phyloP scores from a whole-genome alignment of 2,888 invertebrate species.

The Atherix ibis region DNA sequence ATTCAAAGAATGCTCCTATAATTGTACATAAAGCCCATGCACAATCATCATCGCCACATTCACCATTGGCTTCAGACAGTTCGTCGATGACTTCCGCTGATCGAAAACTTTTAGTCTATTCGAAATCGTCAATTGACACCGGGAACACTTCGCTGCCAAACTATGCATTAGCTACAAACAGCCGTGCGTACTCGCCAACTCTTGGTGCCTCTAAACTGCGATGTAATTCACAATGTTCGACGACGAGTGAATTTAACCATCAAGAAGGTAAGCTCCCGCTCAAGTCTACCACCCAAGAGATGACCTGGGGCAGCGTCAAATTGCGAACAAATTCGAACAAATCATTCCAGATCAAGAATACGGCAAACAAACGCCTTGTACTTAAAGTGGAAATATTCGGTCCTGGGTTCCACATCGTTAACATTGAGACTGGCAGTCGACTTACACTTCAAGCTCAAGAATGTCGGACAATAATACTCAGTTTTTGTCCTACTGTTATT shows the following conservation, averaged over 20 bases:
- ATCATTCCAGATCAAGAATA: constrained; percentile 41
- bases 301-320: constrained; percentile 44
- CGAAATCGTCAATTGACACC: constrained; percentile 19
- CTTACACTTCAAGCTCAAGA: constrained; percentile 39
- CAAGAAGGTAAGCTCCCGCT: constrained; percentile 34
- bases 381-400: constrained; percentile 36
- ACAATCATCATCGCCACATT: not conserved
- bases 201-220: constrained; percentile 11
- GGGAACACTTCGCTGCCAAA: constrained; percentile 15
- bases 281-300: constrained; percentile 38
- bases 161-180: constrained; percentile 9
- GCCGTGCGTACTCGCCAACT: constrained; percentile 6
- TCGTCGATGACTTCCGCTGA: constrained; percentile 6
- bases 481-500: constrained; percentile 38
- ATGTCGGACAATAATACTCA: constrained; percentile 37
- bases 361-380: constrained; percentile 37
- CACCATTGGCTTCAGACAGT: too few species aligned
- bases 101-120: constrained; percentile 4
- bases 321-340: constrained; percentile 37
- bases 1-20: too few species aligned
- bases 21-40: not conserved
- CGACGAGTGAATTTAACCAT: constrained; percentile 28
- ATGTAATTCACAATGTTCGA: constrained; percentile 26
- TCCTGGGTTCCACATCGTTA: constrained; percentile 33
- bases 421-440: constrained; percentile 24